A percentile compares a stretch with the other conserved stretches of the same genome.
Conservation (phyloP, 2,797 vertebrate genomes). For the Tauraco hartlaubi region DNA sequence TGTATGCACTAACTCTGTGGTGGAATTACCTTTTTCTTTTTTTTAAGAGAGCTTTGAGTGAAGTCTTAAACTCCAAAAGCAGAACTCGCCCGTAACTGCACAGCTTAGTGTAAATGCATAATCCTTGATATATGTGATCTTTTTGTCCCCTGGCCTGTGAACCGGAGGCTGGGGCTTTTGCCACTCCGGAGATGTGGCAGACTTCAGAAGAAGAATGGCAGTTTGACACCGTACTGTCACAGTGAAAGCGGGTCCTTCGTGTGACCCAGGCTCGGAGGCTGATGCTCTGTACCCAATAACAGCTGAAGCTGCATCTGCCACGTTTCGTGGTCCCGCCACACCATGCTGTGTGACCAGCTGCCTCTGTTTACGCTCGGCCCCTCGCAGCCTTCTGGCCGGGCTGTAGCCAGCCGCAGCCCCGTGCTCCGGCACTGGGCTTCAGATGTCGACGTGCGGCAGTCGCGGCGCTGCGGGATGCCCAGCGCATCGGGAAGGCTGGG, state of each 20-base stretch:
- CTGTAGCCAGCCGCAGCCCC: constrained; percentile 51
- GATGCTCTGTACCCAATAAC: constrained; percentile 77
- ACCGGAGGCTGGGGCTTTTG: constrained; percentile 59
- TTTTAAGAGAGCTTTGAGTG: background rate
- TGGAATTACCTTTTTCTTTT: background rate
- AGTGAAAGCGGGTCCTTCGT: constrained; percentile 72
- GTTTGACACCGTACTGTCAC: constrained; percentile 84
- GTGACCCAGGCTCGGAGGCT: constrained; percentile 81
- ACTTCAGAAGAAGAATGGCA: constrained; percentile 80
- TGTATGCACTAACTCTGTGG: background rate
- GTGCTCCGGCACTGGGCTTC: constrained; percentile 60
- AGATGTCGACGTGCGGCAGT: constrained; percentile 49
- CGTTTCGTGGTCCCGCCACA: constrained; percentile 71
- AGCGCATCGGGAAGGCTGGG: background rate
- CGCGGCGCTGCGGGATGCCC: background rate
- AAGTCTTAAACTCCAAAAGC: background rate
- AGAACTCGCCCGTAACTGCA: background rate
- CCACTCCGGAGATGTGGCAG: constrained; percentile 74
- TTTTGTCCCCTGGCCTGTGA: constrained; percentile 63
- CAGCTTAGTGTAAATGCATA: background rate
- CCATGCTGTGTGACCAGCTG: constrained; percentile 86
- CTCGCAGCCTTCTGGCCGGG: constrained; percentile 75
- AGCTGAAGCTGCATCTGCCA: constrained; percentile 86
- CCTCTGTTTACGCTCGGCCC: constrained; percentile 79
- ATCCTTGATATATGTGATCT: background rate